Evolutionary conservation across 1,140 invertebrate species (phyloP).

Genomic region (Leptoteleia sp.): DNA sequence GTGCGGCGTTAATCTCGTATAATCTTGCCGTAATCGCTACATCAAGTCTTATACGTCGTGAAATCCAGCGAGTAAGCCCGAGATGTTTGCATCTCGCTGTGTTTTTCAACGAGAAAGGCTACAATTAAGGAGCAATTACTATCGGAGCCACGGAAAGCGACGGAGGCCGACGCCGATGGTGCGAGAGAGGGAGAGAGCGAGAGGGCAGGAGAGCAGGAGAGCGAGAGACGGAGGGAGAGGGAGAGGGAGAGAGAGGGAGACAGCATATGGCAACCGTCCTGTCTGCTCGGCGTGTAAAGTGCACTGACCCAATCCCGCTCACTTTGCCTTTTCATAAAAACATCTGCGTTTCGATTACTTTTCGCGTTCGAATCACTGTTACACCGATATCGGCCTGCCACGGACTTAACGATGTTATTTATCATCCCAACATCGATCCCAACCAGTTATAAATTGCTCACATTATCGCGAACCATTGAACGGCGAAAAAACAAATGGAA

Average conservation of each 20-base stretch:
- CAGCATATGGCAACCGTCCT: conserved; percentile 52
- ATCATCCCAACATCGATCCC: conserved; percentile 29
- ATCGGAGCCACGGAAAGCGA: conserved; percentile 14
- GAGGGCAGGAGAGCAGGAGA: too few relatives aligned
- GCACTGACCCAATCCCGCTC: conserved; percentile 61
- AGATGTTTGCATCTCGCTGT: conserved; percentile 60
- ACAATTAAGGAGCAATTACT: conserved; percentile 61
- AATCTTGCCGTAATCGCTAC: conserved; percentile 59
- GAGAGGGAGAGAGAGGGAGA: conserved; percentile 32
- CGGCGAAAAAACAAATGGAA: too few relatives aligned
- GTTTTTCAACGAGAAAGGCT: conserved; percentile 61
- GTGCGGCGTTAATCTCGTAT: conserved; percentile 67
- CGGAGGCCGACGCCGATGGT: too few relatives aligned
- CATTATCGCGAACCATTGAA: conserved; percentile 25
- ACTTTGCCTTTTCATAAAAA: conserved; percentile 53
- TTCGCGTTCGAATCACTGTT: conserved; percentile 40
- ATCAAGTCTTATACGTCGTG: conserved; percentile 58
- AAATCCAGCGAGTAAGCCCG: conserved; percentile 41
- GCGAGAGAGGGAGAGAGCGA: conserved; percentile 27
- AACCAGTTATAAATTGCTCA: conserved; percentile 17
- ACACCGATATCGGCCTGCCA: conserved; percentile 5
- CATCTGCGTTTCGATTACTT: conserved; percentile 57
- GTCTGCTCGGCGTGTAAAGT: conserved; percentile 45
- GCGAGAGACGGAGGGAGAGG: neutral
- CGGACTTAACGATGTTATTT: conserved; percentile 31